Evolutionary conservation across 2,113 vertebrate species (phyloP).

Genomic region (Ctenomys sociabilis): DNA sequence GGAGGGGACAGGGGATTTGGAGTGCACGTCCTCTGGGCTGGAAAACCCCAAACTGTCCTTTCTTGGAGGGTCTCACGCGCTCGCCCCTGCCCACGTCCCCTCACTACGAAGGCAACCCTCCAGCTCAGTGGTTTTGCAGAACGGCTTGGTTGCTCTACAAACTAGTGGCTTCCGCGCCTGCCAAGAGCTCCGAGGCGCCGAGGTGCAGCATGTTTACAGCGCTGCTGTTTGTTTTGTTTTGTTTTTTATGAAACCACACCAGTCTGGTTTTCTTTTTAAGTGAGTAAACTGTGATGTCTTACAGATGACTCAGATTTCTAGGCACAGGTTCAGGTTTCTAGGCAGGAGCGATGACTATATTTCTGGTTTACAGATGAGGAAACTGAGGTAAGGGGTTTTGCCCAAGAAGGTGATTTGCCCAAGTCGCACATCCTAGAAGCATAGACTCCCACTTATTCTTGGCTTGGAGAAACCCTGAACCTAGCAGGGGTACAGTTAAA

Average conservation of each 20-base stretch:
- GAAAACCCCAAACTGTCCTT: background rate
- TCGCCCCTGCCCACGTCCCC: background rate
- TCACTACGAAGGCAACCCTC: background rate
- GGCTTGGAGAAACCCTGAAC: background rate
- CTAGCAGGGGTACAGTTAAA: background rate
- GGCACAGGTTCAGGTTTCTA: background rate
- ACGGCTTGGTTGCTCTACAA: background rate
- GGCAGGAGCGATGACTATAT: too few species aligned
- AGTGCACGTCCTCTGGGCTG: background rate
- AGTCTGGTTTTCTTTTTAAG: constrained; percentile 46
- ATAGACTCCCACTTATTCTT: background rate
- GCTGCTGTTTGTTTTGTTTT: constrained; percentile 27
- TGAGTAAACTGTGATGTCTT: background rate
- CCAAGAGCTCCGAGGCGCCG: constrained; percentile 32
- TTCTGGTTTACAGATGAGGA: constrained; percentile 5
- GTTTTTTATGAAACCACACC: constrained; percentile 51
- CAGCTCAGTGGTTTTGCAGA: background rate
- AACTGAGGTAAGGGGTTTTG: background rate
- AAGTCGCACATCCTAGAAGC: background rate
- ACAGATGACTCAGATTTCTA: background rate
- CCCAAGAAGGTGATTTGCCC: background rate
- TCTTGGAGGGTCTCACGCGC: background rate
- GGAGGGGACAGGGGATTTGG: background rate
- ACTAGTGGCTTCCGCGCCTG: background rate
- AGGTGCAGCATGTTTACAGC: constrained; percentile 23